These are phyloP conservation scores for Epinotia ramella DNA, from an alignment of 2,888 invertebrate species.

Conservation along the genomic window DNA sequence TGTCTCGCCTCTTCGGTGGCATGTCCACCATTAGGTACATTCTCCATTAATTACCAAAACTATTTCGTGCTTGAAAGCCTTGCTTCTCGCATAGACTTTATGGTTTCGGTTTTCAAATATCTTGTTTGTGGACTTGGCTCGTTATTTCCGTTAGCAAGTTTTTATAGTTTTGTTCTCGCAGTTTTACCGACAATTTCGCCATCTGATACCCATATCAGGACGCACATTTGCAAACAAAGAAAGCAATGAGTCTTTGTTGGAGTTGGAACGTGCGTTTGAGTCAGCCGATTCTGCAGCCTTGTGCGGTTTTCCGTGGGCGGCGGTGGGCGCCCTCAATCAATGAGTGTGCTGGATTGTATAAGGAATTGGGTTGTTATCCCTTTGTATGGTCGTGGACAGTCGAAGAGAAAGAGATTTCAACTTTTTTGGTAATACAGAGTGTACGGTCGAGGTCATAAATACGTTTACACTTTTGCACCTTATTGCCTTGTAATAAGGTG, in stretches of 20 bases:
- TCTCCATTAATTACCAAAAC: too few relatives aligned
- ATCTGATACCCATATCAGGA: neutral
- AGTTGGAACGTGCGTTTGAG: neutral
- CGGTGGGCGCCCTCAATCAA: neutral
- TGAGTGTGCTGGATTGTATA: neutral
- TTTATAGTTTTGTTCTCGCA: neutral
- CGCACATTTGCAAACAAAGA: constrained; percentile 20
- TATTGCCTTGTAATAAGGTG: too few relatives aligned
- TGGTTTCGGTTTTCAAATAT: too few relatives aligned
- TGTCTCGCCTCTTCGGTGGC: too few relatives aligned
- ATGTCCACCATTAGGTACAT: too few relatives aligned
- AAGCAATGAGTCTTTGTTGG: neutral
- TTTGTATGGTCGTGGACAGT: neutral
- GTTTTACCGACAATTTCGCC: neutral
- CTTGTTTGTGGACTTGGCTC: too few relatives aligned
- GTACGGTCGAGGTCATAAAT: too few relatives aligned
- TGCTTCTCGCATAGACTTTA: too few relatives aligned
- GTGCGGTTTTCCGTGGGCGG: neutral
- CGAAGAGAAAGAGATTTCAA: neutral
- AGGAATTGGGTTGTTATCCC: neutral
- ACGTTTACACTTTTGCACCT: too few relatives aligned
- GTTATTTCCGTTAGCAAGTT: too few relatives aligned
- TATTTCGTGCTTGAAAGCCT: too few relatives aligned
- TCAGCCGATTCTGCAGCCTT: neutral
- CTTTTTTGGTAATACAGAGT: too few relatives aligned